Percentiles rank a stretch among this genome's conserved stretches.
These are phyloP conservation scores for Aphis craccivora DNA, from an alignment of 1,140 invertebrate species.

Conservation along the genomic window DNA sequence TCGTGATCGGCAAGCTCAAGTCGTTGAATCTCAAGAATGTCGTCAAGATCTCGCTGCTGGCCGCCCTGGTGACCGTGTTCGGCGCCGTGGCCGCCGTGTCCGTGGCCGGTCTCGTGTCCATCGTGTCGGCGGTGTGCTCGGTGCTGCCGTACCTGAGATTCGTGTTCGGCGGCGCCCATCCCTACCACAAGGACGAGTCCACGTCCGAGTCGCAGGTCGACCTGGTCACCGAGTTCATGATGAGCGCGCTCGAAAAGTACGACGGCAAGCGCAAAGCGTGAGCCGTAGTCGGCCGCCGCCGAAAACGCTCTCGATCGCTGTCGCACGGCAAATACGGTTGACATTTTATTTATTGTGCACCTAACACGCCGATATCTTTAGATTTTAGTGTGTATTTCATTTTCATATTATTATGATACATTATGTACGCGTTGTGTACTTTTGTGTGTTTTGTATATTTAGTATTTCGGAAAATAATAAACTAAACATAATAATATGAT, in stretches of 20 bases:
- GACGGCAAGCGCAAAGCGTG: neutral
- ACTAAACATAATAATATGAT: neutral
- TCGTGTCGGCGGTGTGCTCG: neutral
- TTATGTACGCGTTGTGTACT: neutral
- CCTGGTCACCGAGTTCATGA: neutral
- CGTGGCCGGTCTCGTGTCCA: constrained; percentile 34
- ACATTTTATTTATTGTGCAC: constrained; percentile 3
- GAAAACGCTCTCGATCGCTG: neutral
- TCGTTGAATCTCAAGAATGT: neutral
- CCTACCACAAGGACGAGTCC: neutral
- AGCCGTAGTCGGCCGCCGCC: too few species aligned
- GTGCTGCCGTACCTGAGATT: neutral
- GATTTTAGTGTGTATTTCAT: neutral
- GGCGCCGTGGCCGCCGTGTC: constrained; percentile 15
- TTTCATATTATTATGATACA: neutral
- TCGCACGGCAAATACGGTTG: neutral
- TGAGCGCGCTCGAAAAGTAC: constrained; percentile 20
- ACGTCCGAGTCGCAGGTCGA: neutral
- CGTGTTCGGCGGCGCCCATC: too few species aligned
- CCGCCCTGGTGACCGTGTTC: constrained; percentile 10
- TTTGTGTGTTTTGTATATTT: neutral
- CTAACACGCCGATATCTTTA: neutral
- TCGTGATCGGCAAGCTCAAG: neutral
- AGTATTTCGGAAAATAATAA: neutral
- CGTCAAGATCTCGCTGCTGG: neutral